phyloP scores from a whole-genome alignment of 2,113 vertebrate genomes.

The Nothoprocta perdicaria region DNA sequence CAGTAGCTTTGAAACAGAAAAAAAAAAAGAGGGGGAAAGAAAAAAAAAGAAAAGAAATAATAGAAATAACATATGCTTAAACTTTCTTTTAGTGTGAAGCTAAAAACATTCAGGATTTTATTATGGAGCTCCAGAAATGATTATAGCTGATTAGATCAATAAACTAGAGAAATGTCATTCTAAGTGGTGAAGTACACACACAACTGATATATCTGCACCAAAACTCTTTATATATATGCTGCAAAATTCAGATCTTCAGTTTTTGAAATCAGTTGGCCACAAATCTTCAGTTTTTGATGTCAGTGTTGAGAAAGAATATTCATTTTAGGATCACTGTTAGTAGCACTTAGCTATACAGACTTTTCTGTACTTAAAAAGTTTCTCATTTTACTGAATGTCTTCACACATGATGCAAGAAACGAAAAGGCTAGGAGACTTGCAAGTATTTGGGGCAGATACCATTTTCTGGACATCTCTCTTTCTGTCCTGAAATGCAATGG shows the following conservation, averaged over 20 bases:
- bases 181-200: constrained; percentile 11
- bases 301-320: constrained; percentile 4
- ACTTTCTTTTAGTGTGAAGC: neutral
- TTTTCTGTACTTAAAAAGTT: neutral
- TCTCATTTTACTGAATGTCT: neutral
- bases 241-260: constrained; percentile 35
- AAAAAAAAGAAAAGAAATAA: too few species aligned
- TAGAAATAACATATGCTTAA: neutral
- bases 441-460: neutral
- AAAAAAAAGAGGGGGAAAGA: too few species aligned
- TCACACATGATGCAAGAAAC: neutral
- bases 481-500: neutral
- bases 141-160: constrained; percentile 9
- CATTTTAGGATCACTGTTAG: constrained; percentile 46
- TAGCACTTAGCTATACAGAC: neutral
- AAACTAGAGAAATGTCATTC: constrained; percentile 28
- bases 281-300: constrained; percentile 34
- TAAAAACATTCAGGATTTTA: constrained; percentile 42
- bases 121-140: neutral
- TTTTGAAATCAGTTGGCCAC: constrained; percentile 39
- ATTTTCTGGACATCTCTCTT: neutral
- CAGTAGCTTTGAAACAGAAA: neutral
- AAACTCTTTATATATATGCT: constrained; percentile 11
- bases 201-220: constrained; percentile 19
- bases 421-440: neutral